A percentile compares a stretch with the other conserved stretches of the same genome.
phyloP scores from a whole-genome alignment of 2,888 invertebrate species.

The Apotomis turbidana region DNA sequence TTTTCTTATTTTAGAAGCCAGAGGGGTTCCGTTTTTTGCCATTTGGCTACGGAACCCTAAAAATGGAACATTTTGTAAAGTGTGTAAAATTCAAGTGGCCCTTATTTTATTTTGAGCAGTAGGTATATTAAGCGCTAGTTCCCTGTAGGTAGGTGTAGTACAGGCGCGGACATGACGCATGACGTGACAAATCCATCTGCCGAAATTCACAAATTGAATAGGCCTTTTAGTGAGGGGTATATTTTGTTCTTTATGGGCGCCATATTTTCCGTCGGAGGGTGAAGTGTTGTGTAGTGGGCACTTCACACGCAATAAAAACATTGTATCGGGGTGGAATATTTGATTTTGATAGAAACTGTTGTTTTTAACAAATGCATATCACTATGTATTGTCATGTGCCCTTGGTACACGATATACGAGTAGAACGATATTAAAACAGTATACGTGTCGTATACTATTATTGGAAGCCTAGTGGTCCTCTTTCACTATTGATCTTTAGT shows the following conservation, averaged over 20 bases:
- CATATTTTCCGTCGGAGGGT: conserved; percentile 18
- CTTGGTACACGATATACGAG: too few species aligned
- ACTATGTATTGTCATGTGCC: neutral
- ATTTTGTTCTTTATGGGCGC: conserved; percentile 34
- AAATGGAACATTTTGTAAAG: too few species aligned
- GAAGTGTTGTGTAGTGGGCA: conserved; percentile 27
- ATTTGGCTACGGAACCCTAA: too few species aligned
- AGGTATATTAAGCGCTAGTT: too few species aligned
- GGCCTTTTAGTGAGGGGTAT: conserved; percentile 46
- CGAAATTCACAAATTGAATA: conserved; percentile 54
- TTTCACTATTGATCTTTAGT: too few species aligned
- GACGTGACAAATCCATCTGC: conserved; percentile 61
- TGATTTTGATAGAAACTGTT: conserved; percentile 4
- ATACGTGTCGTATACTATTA: too few species aligned
- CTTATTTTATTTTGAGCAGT: too few species aligned
- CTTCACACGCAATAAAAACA: conserved; percentile 26
- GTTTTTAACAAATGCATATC: neutral
- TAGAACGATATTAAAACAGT: too few species aligned
- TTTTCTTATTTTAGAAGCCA: too few species aligned
- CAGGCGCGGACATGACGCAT: conserved; percentile 53
- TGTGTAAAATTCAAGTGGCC: too few species aligned
- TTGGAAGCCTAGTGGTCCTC: too few species aligned
- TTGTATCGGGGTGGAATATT: neutral
- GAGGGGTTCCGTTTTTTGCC: too few species aligned
- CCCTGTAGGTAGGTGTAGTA: neutral